phyloP scores from a whole-genome alignment of 2,888 invertebrate species.

The Petrophora chlorosata region DNA sequence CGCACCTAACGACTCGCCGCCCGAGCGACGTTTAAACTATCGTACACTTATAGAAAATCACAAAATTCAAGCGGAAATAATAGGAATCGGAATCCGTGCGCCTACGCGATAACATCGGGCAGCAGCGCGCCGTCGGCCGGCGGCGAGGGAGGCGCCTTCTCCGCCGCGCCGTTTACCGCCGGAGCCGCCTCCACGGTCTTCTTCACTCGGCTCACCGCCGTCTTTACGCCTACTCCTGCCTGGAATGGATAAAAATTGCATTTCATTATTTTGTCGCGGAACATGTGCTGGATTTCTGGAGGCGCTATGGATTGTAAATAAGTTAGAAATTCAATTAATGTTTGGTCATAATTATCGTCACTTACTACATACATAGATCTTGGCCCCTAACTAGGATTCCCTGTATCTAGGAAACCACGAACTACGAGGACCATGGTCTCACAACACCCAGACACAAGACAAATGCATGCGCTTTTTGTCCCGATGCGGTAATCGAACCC shows the following conservation, averaged over 20 bases:
- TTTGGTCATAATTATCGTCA: too few species aligned
- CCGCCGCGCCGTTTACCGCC: slow-evolving; percentile 47
- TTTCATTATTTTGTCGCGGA: too few species aligned
- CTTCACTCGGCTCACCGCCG: slow-evolving; percentile 51
- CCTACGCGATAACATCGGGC: slow-evolving; percentile 78
- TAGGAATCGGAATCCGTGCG: slow-evolving; percentile 64
- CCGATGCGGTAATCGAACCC: too few species aligned
- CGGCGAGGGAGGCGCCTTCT: slow-evolving; percentile 79
- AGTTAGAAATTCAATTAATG: too few species aligned
- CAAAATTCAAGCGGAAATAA: slow-evolving; percentile 83
- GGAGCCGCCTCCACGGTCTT: slow-evolving; percentile 38
- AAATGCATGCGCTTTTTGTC: too few species aligned
- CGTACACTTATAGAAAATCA: slow-evolving; percentile 82
- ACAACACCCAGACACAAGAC: too few species aligned
- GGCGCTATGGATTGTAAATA: too few species aligned
- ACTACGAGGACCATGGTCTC: too few species aligned
- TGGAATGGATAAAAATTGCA: slow-evolving; percentile 28
- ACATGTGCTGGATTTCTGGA: too few species aligned
- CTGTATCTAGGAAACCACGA: too few species aligned
- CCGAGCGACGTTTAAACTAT: slow-evolving; percentile 71
- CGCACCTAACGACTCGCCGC: slow-evolving; percentile 78
- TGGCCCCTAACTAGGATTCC: too few species aligned
- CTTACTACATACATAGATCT: too few species aligned
- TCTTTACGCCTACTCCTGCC: slow-evolving; percentile 57
- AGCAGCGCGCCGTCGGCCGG: slow-evolving; percentile 72